phyloP scores from a whole-genome alignment of 53 echinoderm and acorn worm species.

The Luidia sarsii region DNA sequence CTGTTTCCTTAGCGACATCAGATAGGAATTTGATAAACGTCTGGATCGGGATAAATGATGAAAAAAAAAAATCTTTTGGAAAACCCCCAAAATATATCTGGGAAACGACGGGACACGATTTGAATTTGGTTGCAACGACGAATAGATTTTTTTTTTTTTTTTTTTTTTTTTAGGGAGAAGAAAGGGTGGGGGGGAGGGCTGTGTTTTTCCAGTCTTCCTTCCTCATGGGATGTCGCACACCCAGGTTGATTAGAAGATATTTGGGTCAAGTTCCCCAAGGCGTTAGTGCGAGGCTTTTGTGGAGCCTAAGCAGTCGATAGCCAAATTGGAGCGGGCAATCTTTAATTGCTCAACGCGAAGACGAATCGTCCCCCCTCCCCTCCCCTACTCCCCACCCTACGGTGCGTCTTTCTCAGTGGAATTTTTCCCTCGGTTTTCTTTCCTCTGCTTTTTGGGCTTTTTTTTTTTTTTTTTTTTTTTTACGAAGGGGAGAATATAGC shows the following conservation, averaged over 20 bases:
- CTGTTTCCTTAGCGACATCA: background rate
- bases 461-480: no score
- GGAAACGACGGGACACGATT: conserved; percentile 23
- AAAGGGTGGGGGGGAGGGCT: background rate
- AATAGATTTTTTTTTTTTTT: no score
- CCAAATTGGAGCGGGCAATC: conserved; percentile 45
- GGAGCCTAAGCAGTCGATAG: conserved; percentile 37
- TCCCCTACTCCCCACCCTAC: background rate
- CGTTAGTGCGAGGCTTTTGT: conserved; percentile 31
- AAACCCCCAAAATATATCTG: no score
- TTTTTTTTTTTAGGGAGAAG: background rate
- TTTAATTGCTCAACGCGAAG: conserved; percentile 15
- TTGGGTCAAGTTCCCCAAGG: conserved; percentile 29
- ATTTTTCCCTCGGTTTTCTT: no score
- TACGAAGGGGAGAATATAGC: no score
- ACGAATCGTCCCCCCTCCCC: no score
- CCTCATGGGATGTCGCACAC: no score
- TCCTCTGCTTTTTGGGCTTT: no score
- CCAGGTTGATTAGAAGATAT: conserved; percentile 33
- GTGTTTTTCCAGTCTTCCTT: no score
- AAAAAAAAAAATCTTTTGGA: no score
- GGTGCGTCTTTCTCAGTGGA: no score
- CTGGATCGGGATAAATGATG: conserved; percentile 17
- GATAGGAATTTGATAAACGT: conserved; percentile 8
- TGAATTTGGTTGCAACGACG: conserved; percentile 5